Evolutionary conservation across 2,797 vertebrate genomes (phyloP), one percentile per base, ranked within the genome.

Genomic region (Momotus momota): DNA sequence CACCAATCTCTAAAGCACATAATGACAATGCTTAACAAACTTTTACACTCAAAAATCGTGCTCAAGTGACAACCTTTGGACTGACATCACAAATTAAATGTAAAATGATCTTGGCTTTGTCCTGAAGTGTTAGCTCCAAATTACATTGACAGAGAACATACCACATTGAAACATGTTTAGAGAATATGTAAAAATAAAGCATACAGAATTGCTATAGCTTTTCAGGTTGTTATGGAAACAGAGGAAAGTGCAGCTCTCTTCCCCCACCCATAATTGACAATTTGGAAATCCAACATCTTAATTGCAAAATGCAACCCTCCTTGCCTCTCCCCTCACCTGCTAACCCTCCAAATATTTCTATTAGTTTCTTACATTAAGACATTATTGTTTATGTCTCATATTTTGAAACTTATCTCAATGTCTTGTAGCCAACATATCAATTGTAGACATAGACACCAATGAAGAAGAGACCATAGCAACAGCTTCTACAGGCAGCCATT

Each of bases 401-500:
- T 38, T 81, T 74, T 96, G 45, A 91, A 89, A 41, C n/a, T 41
- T 57, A 86, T 94, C 40, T 84, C 86, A 77, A 95, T 94, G 84
- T 93, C 91, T 97, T 95, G 60, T 81, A 99, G 99, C 99, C 94
- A 99, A 98, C n/a, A 94, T 99, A 97, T 98, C 97, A 26, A 97
- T 99, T 51, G 98, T 99, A 95, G 99, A 99, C 96, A 97, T 99
- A 14, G 99, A 99, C 74, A 98, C 97, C 48, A 97, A 98, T 51
- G 96, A 98, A 55, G 99, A 99, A 70, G 99, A 99, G 91, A 99
- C 92, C 72, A 51, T 99, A 54, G 95, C 94, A 57, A 97, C 98
- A 46, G 88, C 92, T 26, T 99, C 99, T 92, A 96, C 98, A 78
- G 99, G 99, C 61, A 98, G 98, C 61, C 99, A 99, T 74, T 99